phyloP scores from a whole-genome alignment of 2,888 invertebrate species.

The Hirudinaria manillensis region DNA sequence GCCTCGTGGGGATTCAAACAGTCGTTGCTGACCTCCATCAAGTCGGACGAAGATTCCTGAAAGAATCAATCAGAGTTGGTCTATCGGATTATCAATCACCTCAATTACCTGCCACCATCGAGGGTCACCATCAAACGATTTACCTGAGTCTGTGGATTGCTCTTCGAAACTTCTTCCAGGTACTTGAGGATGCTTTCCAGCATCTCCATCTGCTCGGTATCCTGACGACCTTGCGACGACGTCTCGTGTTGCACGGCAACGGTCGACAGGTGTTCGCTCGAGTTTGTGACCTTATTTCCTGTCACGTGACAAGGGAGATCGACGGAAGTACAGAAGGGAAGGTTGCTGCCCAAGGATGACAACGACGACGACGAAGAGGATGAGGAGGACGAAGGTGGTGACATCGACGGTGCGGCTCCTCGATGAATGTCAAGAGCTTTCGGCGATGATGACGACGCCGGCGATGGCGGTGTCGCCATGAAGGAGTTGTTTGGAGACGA shows the following conservation, averaged over 20 bases:
- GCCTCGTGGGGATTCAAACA: neutral
- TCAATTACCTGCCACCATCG: no score
- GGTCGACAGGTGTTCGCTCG: no score
- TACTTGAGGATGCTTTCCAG: conserved; percentile 26
- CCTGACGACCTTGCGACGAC: neutral
- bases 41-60: no score
- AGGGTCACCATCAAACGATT: no score
- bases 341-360: conserved; percentile 1
- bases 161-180: conserved; percentile 23
- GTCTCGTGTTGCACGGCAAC: neutral
- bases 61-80: no score
- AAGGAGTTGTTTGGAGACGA: neutral
- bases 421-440: neutral
- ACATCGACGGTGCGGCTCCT: neutral
- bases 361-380: conserved; percentile 6
- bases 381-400: neutral
- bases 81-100: no score
- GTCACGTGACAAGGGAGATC: no score
- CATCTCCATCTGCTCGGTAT: conserved; percentile 15
- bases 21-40: no score
- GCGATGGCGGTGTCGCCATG: neutral
- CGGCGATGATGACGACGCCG: conserved; percentile 17
- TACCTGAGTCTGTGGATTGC: neutral
- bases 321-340: no score
- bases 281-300: no score